These are phyloP conservation scores for Diachrysia chrysitis DNA, from an alignment of 2,888 invertebrate genomes.

Conservation along the genomic window DNA sequence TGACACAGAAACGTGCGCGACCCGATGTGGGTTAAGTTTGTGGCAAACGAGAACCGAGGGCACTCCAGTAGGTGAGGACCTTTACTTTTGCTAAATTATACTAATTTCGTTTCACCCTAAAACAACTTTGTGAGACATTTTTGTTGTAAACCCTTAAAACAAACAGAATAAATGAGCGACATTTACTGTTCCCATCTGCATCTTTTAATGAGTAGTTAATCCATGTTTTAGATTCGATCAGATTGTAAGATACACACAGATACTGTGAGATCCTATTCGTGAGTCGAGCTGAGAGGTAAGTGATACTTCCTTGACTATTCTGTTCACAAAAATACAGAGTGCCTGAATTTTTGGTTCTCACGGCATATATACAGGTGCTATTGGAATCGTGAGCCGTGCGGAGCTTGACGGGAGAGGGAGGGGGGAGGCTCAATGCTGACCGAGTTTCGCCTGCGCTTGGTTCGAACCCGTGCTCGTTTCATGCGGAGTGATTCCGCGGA, in stretches of 20 bases:
- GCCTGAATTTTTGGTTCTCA: not conserved
- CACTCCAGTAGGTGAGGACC: not conserved
- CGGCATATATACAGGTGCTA: conserved; percentile 3
- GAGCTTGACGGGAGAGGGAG: not conserved
- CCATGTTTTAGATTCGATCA: not conserved
- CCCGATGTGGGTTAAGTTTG: conserved; percentile 7
- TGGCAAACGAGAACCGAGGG: not conserved
- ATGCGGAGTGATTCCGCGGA: conserved; percentile 13
- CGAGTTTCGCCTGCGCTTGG: conserved; percentile 13
- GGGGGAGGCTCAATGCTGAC: conserved; percentile 10
- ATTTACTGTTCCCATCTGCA: not conserved
- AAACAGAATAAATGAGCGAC: not conserved
- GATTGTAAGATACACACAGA: not conserved
- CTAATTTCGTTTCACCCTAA: conserved; percentile 1
- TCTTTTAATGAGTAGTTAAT: not conserved
- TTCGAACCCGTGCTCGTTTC: conserved; percentile 14
- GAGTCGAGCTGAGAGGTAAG: not conserved
- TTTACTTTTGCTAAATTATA: not conserved
- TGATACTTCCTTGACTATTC: not conserved
- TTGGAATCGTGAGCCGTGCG: not conserved
- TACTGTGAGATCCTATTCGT: not conserved
- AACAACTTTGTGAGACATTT: not conserved
- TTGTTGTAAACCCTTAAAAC: not conserved
- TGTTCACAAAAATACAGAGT: not conserved
- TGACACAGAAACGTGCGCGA: not conserved